These are phyloP conservation scores for Acrocephalus arundinaceus DNA, from an alignment of 2,113 vertebrate genomes.

Conservation along the genomic window DNA sequence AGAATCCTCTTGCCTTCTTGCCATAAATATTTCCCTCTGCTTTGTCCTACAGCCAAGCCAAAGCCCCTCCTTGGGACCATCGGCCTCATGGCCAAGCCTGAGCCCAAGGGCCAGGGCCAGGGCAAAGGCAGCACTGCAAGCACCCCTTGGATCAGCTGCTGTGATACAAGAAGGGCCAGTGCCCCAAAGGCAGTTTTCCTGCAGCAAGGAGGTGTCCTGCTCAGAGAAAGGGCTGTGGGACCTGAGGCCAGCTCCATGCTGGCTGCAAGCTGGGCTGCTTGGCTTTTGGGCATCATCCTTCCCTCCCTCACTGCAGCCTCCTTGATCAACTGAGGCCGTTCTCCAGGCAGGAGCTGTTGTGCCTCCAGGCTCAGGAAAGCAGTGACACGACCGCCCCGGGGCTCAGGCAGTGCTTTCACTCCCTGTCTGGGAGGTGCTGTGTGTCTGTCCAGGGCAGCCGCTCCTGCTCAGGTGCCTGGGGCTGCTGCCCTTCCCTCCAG, in stretches of 20 bases:
- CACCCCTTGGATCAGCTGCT: background rate
- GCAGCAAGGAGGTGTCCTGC: background rate
- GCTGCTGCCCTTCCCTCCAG: background rate
- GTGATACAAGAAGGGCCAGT: background rate
- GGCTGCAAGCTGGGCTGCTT: background rate
- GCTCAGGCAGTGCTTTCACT: background rate
- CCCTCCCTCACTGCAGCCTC: background rate
- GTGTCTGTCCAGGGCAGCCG: background rate
- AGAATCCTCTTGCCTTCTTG: background rate
- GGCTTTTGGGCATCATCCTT: background rate
- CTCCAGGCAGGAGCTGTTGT: background rate
- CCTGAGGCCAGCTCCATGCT: background rate
- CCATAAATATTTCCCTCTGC: background rate
- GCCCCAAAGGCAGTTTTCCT: background rate
- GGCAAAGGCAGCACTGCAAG: background rate
- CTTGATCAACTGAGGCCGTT: background rate
- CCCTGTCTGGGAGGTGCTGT: background rate
- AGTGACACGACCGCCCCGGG: background rate
- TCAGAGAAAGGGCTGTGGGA: accelerated
- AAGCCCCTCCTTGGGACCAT: accelerated
- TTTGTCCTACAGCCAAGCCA: background rate
- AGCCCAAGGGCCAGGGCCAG: background rate
- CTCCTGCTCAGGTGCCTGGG: background rate
- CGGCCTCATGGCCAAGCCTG: accelerated
- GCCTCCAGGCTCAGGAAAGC: background rate